phyloP scores from a whole-genome alignment of 2,113 vertebrate species.

The Oreochromis spilurus region DNA sequence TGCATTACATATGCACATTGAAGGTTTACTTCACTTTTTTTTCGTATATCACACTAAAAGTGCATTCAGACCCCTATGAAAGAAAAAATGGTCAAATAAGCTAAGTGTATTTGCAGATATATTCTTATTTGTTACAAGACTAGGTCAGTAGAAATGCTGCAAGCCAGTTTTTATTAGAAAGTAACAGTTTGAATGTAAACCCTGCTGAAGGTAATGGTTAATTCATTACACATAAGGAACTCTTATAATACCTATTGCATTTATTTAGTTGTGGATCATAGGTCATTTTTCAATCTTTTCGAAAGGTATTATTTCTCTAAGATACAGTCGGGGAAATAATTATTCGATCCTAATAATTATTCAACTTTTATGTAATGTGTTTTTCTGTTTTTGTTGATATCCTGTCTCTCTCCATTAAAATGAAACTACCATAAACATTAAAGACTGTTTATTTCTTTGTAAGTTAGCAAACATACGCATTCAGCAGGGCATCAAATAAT shows the following conservation, averaged over 20 bases:
- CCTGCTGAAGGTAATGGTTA: background rate
- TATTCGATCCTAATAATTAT: background rate
- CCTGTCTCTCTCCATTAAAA: background rate
- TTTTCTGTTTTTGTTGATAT: background rate
- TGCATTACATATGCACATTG: constrained; percentile 28
- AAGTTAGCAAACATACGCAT: background rate
- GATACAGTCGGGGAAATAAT: background rate
- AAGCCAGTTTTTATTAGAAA: background rate
- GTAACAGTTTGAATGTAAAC: background rate
- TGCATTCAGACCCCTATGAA: background rate
- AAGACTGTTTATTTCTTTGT: background rate
- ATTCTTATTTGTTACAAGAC: background rate
- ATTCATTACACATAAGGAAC: background rate
- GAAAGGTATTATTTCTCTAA: background rate
- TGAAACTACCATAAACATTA: background rate
- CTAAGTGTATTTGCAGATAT: background rate
- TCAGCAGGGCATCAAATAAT: background rate
- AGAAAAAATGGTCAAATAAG: background rate
- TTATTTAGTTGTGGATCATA: background rate
- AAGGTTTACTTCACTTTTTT: background rate
- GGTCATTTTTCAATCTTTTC: background rate
- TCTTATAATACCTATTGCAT: background rate
- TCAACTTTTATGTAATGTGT: background rate
- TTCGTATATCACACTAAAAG: background rate
- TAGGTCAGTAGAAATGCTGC: background rate